phyloP scores from a whole-genome alignment of 2,888 invertebrate genomes.

The Lutraria lutraria region DNA sequence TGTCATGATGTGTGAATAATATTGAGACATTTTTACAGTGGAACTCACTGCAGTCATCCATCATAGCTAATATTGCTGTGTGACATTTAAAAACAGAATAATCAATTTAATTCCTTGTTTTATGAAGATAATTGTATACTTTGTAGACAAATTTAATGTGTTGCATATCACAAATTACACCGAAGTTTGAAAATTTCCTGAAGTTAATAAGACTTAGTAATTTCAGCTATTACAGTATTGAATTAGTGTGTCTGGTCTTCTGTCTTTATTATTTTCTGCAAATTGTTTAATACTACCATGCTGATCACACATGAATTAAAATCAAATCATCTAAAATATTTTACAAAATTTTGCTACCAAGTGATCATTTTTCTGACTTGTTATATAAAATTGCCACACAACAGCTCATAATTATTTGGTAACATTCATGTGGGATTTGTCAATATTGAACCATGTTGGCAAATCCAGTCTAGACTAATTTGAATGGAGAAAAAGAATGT shows the following conservation, averaged over 20 bases:
- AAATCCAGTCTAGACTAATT: constrained; percentile 17
- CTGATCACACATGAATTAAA: background rate
- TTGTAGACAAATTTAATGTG: background rate
- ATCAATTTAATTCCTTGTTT: background rate
- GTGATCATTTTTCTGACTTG: background rate
- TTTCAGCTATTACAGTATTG: too few species aligned
- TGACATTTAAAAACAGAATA: background rate
- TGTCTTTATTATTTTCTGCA: background rate
- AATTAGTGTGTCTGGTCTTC: too few species aligned
- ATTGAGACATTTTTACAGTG: too few species aligned
- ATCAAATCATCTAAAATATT: background rate
- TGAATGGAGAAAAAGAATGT: background rate
- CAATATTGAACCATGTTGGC: constrained; percentile 17
- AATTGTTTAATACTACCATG: background rate
- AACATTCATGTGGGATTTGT: constrained; percentile 13
- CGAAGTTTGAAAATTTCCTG: too few species aligned
- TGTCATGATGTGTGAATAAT: too few species aligned
- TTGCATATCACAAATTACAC: too few species aligned
- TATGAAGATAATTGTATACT: background rate
- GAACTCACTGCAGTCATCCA: too few species aligned
- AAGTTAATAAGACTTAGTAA: too few species aligned
- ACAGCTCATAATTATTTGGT: background rate
- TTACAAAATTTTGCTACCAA: background rate
- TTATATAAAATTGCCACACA: constrained; percentile 2
- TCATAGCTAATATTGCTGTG: background rate